phyloP scores from a whole-genome alignment of 2,888 invertebrate genomes.

The Acrobasis suavella region DNA sequence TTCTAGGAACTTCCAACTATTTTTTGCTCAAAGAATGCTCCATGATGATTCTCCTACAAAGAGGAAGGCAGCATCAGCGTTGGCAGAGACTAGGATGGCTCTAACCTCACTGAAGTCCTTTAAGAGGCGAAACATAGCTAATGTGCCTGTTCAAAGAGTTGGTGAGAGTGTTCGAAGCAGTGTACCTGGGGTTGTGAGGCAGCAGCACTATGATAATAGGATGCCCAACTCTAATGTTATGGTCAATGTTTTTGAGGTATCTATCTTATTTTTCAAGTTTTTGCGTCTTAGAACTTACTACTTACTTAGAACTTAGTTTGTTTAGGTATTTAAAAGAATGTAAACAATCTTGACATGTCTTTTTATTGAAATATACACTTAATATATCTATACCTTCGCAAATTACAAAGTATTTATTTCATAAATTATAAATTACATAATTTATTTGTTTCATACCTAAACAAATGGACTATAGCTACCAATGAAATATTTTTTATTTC shows the following conservation, averaged over 20 bases:
- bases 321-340: too few species aligned
- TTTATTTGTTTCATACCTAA: too few species aligned
- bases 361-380: too few species aligned
- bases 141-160: slow-evolving; percentile 73
- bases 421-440: too few species aligned
- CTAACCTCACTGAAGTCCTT: slow-evolving; percentile 88
- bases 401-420: too few species aligned
- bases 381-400: too few species aligned
- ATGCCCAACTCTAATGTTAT: slow-evolving; percentile 74
- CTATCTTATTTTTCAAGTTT: slow-evolving; percentile 12
- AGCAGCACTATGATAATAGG: slow-evolving; percentile 65
- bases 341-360: too few species aligned
- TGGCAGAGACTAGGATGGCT: slow-evolving; percentile 88
- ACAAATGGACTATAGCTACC: too few species aligned
- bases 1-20: slow-evolving; percentile 87
- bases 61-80: slow-evolving; percentile 80
- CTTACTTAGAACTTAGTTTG: too few species aligned
- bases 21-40: slow-evolving; percentile 86
- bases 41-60: slow-evolving; percentile 84
- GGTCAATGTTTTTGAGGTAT: slow-evolving; percentile 83
- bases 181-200: slow-evolving; percentile 80
- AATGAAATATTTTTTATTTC: too few species aligned
- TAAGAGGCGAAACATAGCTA: slow-evolving; percentile 80
- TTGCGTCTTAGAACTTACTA: too few species aligned
- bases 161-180: slow-evolving; percentile 81